These are phyloP conservation scores for Myodes glareolus DNA, from an alignment of 2,113 vertebrate genomes.

Conservation along the genomic window DNA sequence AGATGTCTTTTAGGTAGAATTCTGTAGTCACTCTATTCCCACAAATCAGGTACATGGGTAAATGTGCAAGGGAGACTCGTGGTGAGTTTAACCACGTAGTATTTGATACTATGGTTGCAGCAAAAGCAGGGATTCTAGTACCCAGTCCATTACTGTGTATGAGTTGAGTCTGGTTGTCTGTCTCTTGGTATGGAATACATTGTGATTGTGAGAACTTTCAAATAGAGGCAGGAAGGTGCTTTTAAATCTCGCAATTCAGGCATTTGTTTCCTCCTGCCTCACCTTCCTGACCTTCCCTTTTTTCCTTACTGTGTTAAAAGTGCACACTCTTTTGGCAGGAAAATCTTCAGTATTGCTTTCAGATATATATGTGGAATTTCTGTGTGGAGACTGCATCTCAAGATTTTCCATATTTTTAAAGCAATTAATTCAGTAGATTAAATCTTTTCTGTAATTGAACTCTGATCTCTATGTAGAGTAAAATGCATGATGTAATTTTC, in stretches of 20 bases:
- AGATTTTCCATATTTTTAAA: background rate
- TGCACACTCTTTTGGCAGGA: background rate
- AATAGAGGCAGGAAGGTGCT: background rate
- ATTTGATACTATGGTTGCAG: background rate
- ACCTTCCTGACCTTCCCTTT: background rate
- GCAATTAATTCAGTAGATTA: slow-evolving; percentile 3
- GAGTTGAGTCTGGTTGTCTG: background rate
- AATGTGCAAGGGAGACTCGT: background rate
- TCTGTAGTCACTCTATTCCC: background rate
- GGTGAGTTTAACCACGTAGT: background rate
- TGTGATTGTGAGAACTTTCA: background rate
- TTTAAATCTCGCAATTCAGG: background rate
- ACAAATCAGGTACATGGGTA: background rate
- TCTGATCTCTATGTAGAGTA: background rate
- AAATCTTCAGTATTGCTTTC: slow-evolving; percentile 12
- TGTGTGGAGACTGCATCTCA: background rate
- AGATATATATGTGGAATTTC: background rate
- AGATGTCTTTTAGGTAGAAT: background rate
- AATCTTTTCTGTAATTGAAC: slow-evolving; percentile 2
- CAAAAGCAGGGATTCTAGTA: background rate
- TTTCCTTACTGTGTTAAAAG: background rate
- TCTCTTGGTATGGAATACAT: background rate
- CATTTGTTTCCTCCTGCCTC: background rate
- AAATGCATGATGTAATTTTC: slow-evolving; percentile 24
- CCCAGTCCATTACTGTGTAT: background rate